Evolutionary conservation across 1,140 invertebrate genomes (phyloP).

Genomic region (Brachionus asplanchnoidis): DNA sequence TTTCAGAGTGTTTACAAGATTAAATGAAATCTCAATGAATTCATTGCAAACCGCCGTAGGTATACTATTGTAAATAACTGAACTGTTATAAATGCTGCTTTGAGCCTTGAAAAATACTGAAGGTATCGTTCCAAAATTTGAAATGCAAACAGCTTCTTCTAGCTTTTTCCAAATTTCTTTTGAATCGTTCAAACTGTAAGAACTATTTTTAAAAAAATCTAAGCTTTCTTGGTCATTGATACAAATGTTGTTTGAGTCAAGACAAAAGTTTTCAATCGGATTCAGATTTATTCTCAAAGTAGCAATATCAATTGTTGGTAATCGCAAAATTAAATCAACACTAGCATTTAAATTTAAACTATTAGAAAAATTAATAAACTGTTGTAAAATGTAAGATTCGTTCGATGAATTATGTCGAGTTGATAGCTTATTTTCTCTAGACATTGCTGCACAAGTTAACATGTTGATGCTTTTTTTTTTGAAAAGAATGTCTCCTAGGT

Average conservation of each 20-base stretch:
- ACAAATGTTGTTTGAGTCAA: not conserved
- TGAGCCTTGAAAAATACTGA: slow-evolving; percentile 21
- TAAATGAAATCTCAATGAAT: not conserved
- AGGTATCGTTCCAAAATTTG: not conserved
- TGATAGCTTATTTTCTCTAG: not conserved
- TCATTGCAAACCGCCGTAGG: not conserved
- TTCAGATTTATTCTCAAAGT: not conserved
- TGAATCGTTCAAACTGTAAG: not conserved
- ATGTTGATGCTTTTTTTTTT: not conserved
- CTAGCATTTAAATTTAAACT: not conserved
- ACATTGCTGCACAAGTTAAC: not conserved
- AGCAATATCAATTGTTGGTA: not conserved
- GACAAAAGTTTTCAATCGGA: not conserved
- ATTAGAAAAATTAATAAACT: slow-evolving; percentile 5
- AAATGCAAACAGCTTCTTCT: not conserved
- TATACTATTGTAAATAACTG: not conserved
- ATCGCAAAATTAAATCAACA: not conserved
- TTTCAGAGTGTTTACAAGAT: not conserved
- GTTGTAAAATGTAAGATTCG: not conserved
- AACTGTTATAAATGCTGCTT: not conserved
- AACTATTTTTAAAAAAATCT: not conserved
- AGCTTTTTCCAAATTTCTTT: not conserved
- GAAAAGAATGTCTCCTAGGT: not conserved
- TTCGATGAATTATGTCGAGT: not conserved
- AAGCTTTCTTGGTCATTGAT: not conserved